Evolutionary conservation across 1,140 invertebrate species (phyloP), one percentile per base, ranked within the genome.

Genomic region (Adelges cooleyi): DNA sequence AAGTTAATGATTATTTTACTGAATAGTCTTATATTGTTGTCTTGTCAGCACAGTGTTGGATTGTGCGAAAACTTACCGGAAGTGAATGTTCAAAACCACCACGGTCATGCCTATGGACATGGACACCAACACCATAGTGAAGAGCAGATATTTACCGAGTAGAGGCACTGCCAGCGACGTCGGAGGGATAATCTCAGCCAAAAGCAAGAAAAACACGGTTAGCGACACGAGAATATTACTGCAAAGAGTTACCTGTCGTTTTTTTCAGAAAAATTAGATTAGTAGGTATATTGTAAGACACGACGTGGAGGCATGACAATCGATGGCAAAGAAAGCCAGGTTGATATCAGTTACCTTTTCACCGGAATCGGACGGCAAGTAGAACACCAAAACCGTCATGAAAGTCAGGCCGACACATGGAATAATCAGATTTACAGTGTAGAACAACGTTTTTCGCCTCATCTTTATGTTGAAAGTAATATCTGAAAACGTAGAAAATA

Each of bases 71-170:
- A 9, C 11, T 82, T 83, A 96, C 88, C 95, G 86, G 77, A 97
- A 98, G 76, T 98, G 92, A 49, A 99, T 89, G 76, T 98, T 98
- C 62, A 98, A 81, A 27, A 98, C 92, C 71, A 91, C 91, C 50
- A 98, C 95, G 17, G 95, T 98, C 73, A 95, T 90, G 81, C 92
- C 89, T 70, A 98, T 96, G 67, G 94, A 97, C 62, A 96, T 80
- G 18, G 93, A 95, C 59, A 98, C 94, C 68, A 98, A 80, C 69
- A 96, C 92, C 93, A 98, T 97, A 23, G 95, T 98, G 79, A 98
- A 98, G 65, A 98, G 80, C 54, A 90, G 80, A 76, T 94, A 94
- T 80, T 96, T 96, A 68, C 95, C 94, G 65, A 99, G 85, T 54
- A 98, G 77, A n/a, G 95, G 95, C 69, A 99, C 91, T 17, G 95